These are phyloP conservation scores for Drosophila melanogaster DNA, from an alignment of 1,140 invertebrate genomes.

Conservation along the genomic window Release_6_plus_ISO1_MT NC_004354.4:1587001-1587500, in stretches of 20 bases:
- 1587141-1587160: slow-evolving; percentile 34
- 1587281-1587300: slow-evolving; percentile 72
- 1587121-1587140: neutral
- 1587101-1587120: slow-evolving; percentile 60
- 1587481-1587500: slow-evolving; percentile 44
- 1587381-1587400: slow-evolving; percentile 21
- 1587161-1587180: slow-evolving; percentile 35
- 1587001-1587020: slow-evolving; percentile 36
- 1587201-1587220: slow-evolving; percentile 70
- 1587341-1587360: slow-evolving; percentile 71
- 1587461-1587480: slow-evolving; percentile 45
- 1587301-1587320: slow-evolving; percentile 44
- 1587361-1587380: slow-evolving; percentile 35
- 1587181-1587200: slow-evolving; percentile 20
- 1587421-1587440: slow-evolving; percentile 25
- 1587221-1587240: slow-evolving; percentile 69
- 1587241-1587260: slow-evolving; percentile 6
- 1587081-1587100: slow-evolving; percentile 83
- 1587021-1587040: slow-evolving; percentile 50
- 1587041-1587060: slow-evolving; percentile 8
- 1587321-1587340: slow-evolving; percentile 30
- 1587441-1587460: no score
- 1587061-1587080: slow-evolving; percentile 9
- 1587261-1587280: slow-evolving; percentile 38
- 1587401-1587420: slow-evolving; percentile 24